Conservation (phyloP, 2,797 vertebrate species). For the Columba guinea region DNA sequence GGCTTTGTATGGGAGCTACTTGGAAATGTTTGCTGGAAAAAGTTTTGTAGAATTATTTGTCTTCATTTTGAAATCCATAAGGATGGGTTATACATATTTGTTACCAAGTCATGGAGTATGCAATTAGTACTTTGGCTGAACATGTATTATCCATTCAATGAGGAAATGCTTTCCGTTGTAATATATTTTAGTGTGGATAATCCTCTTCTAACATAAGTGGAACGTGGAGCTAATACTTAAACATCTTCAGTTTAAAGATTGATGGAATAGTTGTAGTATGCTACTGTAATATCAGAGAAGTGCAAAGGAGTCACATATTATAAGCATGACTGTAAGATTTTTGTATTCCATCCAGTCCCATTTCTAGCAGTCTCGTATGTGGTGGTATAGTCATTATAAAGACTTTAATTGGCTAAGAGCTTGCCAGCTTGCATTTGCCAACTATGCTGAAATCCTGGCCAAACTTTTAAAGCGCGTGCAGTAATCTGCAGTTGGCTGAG, state of each 20-base stretch:
- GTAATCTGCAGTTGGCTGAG: conserved; percentile 38
- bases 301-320: fast-evolving
- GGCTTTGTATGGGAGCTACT: not conserved
- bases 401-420: conserved; percentile 9
- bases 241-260: not conserved
- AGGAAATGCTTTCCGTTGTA: conserved; percentile 3
- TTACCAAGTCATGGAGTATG: not conserved
- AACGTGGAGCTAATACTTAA: not conserved
- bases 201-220: conserved; percentile 22
- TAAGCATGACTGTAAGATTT: not conserved
- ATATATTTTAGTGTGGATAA: conserved; percentile 16
- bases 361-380: not conserved
- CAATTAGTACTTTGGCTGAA: conserved; percentile 27
- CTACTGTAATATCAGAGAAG: not conserved
- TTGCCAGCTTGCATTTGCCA: conserved; percentile 39
- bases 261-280: not conserved
- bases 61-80: not conserved
- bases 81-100: not conserved
- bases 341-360: not conserved
- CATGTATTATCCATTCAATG: not conserved
- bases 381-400: conserved; percentile 9
- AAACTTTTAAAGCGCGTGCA: not conserved
- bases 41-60: not conserved
- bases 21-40: conserved; percentile 25
- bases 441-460: conserved; percentile 17